Evolutionary conservation across 2,888 invertebrate species (phyloP), one percentile per base, ranked within the genome.

Genomic region (Microdon myrmicae): DNA sequence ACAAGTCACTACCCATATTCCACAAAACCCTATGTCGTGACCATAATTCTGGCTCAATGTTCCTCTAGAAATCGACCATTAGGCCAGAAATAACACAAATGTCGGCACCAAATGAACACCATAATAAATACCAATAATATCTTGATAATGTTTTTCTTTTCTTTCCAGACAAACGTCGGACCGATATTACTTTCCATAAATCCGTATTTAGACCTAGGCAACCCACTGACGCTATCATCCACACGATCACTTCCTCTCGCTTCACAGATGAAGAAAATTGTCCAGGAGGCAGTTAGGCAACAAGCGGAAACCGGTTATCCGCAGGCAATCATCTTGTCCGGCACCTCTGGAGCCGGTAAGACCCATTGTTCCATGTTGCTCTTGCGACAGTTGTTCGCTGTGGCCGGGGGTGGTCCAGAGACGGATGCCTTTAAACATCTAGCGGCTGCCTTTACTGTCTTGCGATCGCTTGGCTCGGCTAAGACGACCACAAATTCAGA

Each of bases 351-450:
- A 13, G 92, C 94, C 13, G 96, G 96, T 16, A 96, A 96, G 83
- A 96, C 96, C 49, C 90, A 93, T 79, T 90, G 93, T 61, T 93
- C 94, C 12, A 94, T 94, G 93, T 83, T 93, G 74, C 82, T 96
- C 73, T 83, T 96, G 72, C 85, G 94, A 71, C 92, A 95, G 77
- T 82, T 96, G 74, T 96, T 95, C 82, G 94, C 94, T 76, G 90
- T 93, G 68, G 95, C 94, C 51, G 96, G 95, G 61, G 96, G 95
- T 71, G 95, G 95, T 37, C 90, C 92, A 3, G 94, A 95, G 83
- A 95, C 96, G 13, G 96, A 96, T 81, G 94, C 95, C 32, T 96
- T 94, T 82, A 96, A 96, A 81, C 95, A 96, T 81, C 85, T 96
- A 69, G 93, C 94, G 8, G 96, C 96, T 44, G 94, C 96, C 38